Evolutionary conservation across 2,113 vertebrate species (phyloP), one percentile per base, ranked within the genome.

Genomic region (Piliocolobus tephrosceles): DNA sequence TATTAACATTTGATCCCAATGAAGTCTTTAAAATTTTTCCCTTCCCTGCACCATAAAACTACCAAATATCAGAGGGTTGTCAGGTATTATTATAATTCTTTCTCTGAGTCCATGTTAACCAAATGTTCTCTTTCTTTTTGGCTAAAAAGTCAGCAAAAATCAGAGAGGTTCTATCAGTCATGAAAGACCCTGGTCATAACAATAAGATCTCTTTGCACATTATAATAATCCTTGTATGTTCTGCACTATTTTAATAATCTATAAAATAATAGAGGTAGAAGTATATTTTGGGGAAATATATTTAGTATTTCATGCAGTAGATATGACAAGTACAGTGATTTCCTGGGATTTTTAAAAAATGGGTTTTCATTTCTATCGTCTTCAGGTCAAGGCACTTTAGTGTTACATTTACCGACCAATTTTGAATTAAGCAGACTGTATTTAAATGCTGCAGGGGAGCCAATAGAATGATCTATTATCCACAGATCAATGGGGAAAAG

Each of bases 401-500:
- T 94, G 43, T 27, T 96, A 52, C 25, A 95, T 81, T 96, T 92
- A 89, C 90, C 90, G 89, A 85, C 18, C 43, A 96, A 35, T 93
- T 96, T 58, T 95, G 58, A 97, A 93, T 82, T 86, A 93, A 38
- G 52, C 17, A 92, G 68, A 61, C 22, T 96, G 35, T 72, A 88
- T 89, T 79, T 82, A 89, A 95, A 93, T 95, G 35, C 52, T 95
- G 8, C 40, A 85, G 30, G 7, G 40, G 80, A 93, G 91, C n/a
- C 79, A 97, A 76, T 5, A 86, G 38, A 85, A 95, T 94, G 93
- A 97, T 94, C 87, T 94, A 93, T 90, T 97, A 91, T 79, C 40
- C 27, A 79, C 22, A 84, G 86, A 96, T 97, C 82, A 97, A 94
- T 96, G 75, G 84, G 32, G 86, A 94, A 97, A 95, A 96, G 57